Evolutionary conservation across 2,888 invertebrate genomes (phyloP), one percentile per base, ranked within the genome.

Genomic region (Sabatieria punctata): DNA sequence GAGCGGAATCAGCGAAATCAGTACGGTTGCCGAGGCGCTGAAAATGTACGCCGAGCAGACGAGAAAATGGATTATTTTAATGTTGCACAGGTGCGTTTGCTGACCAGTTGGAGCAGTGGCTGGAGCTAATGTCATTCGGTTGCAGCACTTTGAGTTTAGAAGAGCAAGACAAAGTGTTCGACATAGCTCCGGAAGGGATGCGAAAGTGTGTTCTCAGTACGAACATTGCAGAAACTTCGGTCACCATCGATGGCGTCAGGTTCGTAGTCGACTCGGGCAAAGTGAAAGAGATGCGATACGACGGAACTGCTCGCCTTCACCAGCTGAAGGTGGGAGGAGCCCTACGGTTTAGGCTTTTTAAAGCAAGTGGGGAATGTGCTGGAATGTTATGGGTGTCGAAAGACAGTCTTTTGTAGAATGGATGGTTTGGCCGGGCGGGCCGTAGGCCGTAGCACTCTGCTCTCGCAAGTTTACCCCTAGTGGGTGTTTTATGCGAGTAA

Each of bases 211-310:
- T 97, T 50, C 78, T 97, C 1, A 85, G 91, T 0, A 97, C 97
- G 1, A 97, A 97, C 63, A 95, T 97, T 48, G 93, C 97, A 0
- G 97, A 97, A 72, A 97, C 97, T 0, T 93, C 93, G 0, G 81
- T 97, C 2, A 97, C 97, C 0, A 93, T 97, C 46, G 97, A 97
- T 65, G 95, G 95, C 1, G 82, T 97, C 45, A 74, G 95, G 60
- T 97, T 97, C 69, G 95, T 97, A 1, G 77, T 85, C 1, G 95
- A 97, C 67, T 91, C 91, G 2, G 95, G 97, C 25, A 91, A 88
- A 74, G 85, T 82, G 52, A 43, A 41, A 18, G 33, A 23, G 15
- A 39, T 19, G 33, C n/a, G 39, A 59, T 95, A 85, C 63, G 88
- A 93, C 66, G 78, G 85, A 0, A 76, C 77, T 1, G 80, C 82